phyloP scores from a whole-genome alignment of 2,113 vertebrate genomes.

The Acrocephalus arundinaceus region DNA sequence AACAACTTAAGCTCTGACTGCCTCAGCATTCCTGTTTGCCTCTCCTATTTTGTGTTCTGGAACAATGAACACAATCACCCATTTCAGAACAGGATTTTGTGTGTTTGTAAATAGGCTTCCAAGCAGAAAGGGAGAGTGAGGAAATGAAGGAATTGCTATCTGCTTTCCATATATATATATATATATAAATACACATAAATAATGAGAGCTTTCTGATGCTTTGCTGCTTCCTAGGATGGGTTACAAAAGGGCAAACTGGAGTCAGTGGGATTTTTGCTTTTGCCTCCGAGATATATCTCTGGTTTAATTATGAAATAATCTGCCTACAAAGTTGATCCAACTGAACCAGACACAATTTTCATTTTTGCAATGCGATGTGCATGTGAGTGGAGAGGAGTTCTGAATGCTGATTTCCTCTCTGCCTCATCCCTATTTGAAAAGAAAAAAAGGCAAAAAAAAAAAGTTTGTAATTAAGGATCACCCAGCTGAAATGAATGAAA shows the following conservation, averaged over 20 bases:
- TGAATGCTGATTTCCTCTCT: conserved; percentile 14
- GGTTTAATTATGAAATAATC: conserved; percentile 18
- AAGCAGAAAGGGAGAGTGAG: not conserved
- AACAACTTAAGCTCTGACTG: not conserved
- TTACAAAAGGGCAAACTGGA: not conserved
- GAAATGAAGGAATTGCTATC: not conserved
- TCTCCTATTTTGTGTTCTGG: conserved; percentile 40
- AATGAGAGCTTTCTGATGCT: not conserved
- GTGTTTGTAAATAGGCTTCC: conserved; percentile 14
- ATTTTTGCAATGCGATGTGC: not conserved
- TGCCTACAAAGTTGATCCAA: not conserved
- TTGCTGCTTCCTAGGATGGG: not conserved
- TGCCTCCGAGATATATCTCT: not conserved
- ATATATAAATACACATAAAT: not conserved
- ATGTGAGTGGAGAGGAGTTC: not conserved
- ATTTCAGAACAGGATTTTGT: conserved; percentile 5
- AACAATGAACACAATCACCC: conserved; percentile 35
- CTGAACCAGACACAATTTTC: not conserved
- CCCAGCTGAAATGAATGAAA: not conserved
- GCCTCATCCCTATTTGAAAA: not conserved
- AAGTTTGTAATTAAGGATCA: not conserved
- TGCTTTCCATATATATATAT: not conserved
- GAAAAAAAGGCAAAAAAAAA: not conserved
- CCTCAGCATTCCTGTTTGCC: not conserved
- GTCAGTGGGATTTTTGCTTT: not conserved